phyloP scores from a whole-genome alignment of 2,888 invertebrate genomes.

The Ariolimax columbianus region DNA sequence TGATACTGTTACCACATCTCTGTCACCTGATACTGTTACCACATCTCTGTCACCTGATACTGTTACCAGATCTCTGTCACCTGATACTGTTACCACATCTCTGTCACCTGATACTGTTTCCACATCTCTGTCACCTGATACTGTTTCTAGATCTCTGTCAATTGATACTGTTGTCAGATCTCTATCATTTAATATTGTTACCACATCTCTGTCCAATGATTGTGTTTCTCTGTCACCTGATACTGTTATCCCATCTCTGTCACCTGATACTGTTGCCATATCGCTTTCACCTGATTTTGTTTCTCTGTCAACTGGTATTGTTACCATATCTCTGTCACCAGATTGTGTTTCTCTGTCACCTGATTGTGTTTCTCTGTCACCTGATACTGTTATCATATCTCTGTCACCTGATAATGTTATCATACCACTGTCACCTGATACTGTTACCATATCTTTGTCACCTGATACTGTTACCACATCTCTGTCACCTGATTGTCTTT shows the following conservation, averaged over 20 bases:
- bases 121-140: neutral
- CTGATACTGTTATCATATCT: neutral
- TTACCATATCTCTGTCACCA: neutral
- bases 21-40: neutral
- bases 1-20: neutral
- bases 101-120: neutral
- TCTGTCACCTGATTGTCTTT: neutral
- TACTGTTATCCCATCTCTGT: neutral
- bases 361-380: neutral
- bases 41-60: neutral
- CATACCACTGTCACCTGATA: neutral
- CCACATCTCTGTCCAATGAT: neutral
- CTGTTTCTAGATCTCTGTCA: neutral
- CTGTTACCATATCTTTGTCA: neutral
- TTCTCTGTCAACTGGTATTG: neutral
- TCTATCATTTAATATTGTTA: neutral
- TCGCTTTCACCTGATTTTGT: neutral
- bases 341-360: neutral
- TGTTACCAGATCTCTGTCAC: neutral
- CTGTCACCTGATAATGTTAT: constrained; percentile 1
- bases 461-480: neutral
- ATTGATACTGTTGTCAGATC: neutral
- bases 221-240: neutral
- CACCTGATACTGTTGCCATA: neutral
- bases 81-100: neutral